Evolutionary conservation across 2,888 invertebrate species (phyloP).

Genomic region (Pediacus dermestoides): DNA sequence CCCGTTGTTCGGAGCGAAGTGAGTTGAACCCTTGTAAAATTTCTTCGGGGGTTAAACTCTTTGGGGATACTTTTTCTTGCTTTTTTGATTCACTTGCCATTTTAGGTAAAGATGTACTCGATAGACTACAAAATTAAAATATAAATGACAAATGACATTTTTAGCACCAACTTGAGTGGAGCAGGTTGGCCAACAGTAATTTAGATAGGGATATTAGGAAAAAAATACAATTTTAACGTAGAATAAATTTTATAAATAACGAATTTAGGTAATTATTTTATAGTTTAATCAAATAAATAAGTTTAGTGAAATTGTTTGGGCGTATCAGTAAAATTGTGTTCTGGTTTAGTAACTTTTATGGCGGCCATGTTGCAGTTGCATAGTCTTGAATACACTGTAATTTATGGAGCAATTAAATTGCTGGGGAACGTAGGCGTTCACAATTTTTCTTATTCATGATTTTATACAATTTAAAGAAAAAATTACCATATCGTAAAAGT

Average conservation of each 20-base stretch:
- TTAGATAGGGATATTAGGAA: too few relatives aligned
- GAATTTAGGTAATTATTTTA: too few relatives aligned
- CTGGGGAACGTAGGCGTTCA: slow-evolving; percentile 31
- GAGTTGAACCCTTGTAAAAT: slow-evolving; percentile 84
- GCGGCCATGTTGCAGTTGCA: slow-evolving; percentile 36
- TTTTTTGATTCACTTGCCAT: slow-evolving; percentile 48
- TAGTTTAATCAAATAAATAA: not conserved
- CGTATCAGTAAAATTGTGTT: too few relatives aligned
- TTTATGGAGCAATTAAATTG: slow-evolving; percentile 36
- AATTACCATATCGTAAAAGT: too few relatives aligned
- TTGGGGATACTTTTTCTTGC: slow-evolving; percentile 47
- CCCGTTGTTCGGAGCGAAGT: slow-evolving; percentile 82
- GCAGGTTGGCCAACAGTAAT: too few relatives aligned
- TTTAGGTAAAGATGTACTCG: slow-evolving; percentile 29
- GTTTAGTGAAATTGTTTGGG: too few relatives aligned
- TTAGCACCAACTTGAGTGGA: too few relatives aligned
- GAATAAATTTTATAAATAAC: too few relatives aligned
- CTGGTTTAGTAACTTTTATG: slow-evolving; percentile 15
- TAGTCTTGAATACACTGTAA: too few relatives aligned
- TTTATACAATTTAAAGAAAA: slow-evolving; percentile 9
- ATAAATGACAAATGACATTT: slow-evolving; percentile 7
- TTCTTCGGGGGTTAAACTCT: slow-evolving; percentile 66
- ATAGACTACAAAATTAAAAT: slow-evolving; percentile 8
- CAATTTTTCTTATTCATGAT: slow-evolving; percentile 15
- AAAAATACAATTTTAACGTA: too few relatives aligned